Percentiles rank a stretch among this genome's conserved stretches.
Conservation (phyloP, 1,140 invertebrate species). For the Drosophila jambulina region DNA sequence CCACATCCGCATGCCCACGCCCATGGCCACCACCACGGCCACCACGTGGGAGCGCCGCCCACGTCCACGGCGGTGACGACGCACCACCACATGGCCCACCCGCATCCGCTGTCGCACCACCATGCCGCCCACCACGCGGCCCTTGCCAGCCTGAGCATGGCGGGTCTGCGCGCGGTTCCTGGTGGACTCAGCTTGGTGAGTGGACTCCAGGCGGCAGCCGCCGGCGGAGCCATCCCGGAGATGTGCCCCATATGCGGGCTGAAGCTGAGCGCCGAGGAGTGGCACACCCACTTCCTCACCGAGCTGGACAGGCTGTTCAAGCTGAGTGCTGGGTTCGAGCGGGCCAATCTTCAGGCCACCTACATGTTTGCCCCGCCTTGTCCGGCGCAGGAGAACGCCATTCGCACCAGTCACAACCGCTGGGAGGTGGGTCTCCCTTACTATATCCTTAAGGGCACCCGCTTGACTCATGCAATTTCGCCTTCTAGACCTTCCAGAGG, state of each 20-base stretch:
- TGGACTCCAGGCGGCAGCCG: conserved; percentile 66
- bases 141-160: conserved; percentile 74
- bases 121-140: conserved; percentile 73
- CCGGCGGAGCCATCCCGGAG: conserved; percentile 74
- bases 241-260: conserved; percentile 92
- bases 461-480: neutral
- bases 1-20: conserved; percentile 47
- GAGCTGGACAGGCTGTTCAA: conserved; percentile 92
- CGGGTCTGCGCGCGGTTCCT: conserved; percentile 67
- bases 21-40: conserved; percentile 61
- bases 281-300: conserved; percentile 91
- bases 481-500: conserved; percentile 89
- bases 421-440: conserved; percentile 87
- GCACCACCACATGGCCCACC: conserved; percentile 76
- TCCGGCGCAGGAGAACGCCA: conserved; percentile 85
- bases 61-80: conserved; percentile 48
- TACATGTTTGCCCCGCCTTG: conserved; percentile 84
- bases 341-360: conserved; percentile 81
- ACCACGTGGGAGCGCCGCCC: conserved; percentile 47
- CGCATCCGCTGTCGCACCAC: conserved; percentile 67
- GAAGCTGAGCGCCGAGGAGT: conserved; percentile 89
- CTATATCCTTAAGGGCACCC: too few species aligned
- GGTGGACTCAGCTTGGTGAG: conserved; percentile 69
- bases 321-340: conserved; percentile 86
- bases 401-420: conserved; percentile 88